phyloP scores from a whole-genome alignment of 92 coral and sea anemone species.

The Palythoa caribaeorum region DNA sequence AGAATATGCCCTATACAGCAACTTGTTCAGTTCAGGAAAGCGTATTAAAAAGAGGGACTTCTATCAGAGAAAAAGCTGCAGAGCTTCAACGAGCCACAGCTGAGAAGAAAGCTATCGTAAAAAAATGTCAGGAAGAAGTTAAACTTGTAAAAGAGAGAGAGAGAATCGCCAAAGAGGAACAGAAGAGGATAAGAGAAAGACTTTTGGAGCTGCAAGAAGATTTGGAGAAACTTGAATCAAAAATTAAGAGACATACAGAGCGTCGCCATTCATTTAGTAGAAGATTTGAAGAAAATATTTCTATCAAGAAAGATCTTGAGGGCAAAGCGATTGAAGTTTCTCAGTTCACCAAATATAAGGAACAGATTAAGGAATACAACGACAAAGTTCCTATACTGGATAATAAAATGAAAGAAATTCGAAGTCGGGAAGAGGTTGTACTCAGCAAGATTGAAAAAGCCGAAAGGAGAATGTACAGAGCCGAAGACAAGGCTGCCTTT shows the following conservation, averaged over 20 bases:
- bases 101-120: conserved; percentile 21
- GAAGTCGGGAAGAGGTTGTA: conserved; percentile 13
- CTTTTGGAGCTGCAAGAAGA: conserved; percentile 19
- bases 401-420: conserved; percentile 20
- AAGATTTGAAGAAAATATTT: conserved; percentile 36
- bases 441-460: conserved; percentile 22
- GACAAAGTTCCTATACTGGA: conserved; percentile 17
- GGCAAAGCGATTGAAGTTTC: background rate
- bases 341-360: background rate
- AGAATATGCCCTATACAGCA: conserved; percentile 33
- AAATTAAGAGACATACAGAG: conserved; percentile 13
- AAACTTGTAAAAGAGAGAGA: conserved; percentile 21
- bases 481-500: conserved; percentile 42
- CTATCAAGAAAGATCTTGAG: conserved; percentile 36
- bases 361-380: conserved; percentile 1
- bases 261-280: conserved; percentile 41
- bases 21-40: conserved; percentile 43
- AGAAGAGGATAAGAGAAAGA: conserved; percentile 12
- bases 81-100: conserved; percentile 19
- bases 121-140: conserved; percentile 22
- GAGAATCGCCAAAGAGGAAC: conserved; percentile 28
- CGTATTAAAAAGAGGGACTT: conserved; percentile 22
- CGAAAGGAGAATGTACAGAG: conserved; percentile 28
- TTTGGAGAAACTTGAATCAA: conserved; percentile 37
- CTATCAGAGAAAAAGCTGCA: conserved; percentile 25